Base-by-base conservation (phyloP, 2,888 invertebrate genomes). In the Cheilosia variabilis region DNA sequence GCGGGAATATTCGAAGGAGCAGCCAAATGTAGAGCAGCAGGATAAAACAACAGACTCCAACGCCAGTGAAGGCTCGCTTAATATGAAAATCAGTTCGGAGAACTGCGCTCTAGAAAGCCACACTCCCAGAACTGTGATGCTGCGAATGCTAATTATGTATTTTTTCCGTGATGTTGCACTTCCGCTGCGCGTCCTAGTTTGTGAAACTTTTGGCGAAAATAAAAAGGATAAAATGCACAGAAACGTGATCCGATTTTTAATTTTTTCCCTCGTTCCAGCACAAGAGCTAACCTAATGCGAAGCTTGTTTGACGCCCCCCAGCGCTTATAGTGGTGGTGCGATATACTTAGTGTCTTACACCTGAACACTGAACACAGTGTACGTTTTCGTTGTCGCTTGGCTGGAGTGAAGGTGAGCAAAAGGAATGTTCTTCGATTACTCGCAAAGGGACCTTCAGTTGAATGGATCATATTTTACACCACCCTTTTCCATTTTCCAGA, bases 241-340 rank as follows among this genome's bases (percentile, higher is more conserved):
- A 72, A 81, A 87, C 87, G 87, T 87, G 87, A 87, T 84, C 63
- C 55, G 87, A 72, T 84, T 87, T 77, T 76, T 66, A 87, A 87
- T 87, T 87, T 81, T 81, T 66, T 57, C 58, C 66, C 78, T 71
- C 75, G 78, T 82, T 78, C 13, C 52, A 75, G 63, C 55, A 47
- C 34, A 60, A 76, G 68, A 55, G 82, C 65, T 76, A 65, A 55
- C 45, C 53, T 79, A 77, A 78, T 75, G 73, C 63, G 78, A 62
- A 78, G 72, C 68, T 73, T 66, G 37, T 65, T 58, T 65, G 41
- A 57, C 22, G 6, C 58, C 45, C 19, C 65, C n/a, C 43, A 10
- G 15, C 34, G 47, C 47, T 19, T 19, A 10, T 5, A 10, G 37
- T 31, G 31, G 9, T 31, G 66, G 37, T 37, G 19, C 27, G 19